These are phyloP conservation scores for Caenorhabditis briggsae DNA, from an alignment of 1,140 invertebrate genomes.

Conservation along the genomic window DNA sequence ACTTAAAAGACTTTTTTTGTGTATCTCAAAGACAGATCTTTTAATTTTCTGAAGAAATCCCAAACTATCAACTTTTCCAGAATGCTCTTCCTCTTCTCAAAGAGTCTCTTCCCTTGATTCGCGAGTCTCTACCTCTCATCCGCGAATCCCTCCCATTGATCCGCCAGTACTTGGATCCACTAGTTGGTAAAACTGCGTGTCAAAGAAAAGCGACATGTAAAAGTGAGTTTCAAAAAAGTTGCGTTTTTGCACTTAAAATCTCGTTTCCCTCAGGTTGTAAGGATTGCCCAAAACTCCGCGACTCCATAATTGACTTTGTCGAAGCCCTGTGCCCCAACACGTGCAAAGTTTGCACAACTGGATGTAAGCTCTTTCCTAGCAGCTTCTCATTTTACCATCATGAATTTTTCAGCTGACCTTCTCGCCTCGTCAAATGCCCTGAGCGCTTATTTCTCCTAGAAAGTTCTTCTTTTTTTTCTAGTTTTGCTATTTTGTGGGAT, in stretches of 20 bases:
- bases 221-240: constrained; percentile 7
- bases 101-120: constrained; percentile 56
- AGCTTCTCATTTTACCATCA: background rate
- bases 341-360: constrained; percentile 41
- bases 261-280: constrained; percentile 29
- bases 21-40: no score
- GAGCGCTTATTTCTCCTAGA: constrained; percentile 7
- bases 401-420: constrained; percentile 1
- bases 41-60: no score
- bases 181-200: constrained; percentile 31
- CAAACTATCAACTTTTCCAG: background rate
- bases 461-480: background rate
- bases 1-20: no score
- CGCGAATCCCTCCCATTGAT: constrained; percentile 54
- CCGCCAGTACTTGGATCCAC: constrained; percentile 52
- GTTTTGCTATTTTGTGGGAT: constrained; percentile 9
- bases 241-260: background rate
- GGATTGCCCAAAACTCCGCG: constrained; percentile 55
- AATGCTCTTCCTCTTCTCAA: constrained; percentile 56
- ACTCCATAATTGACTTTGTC: constrained; percentile 39
- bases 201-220: constrained; percentile 51
- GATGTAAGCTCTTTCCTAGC: background rate
- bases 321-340: constrained; percentile 41
- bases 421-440: background rate
- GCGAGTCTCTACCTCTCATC: constrained; percentile 56